Evolutionary conservation across 2,888 invertebrate species (phyloP), one percentile per base, ranked within the genome.

Genomic region (Cyrtodaria siliqua): DNA sequence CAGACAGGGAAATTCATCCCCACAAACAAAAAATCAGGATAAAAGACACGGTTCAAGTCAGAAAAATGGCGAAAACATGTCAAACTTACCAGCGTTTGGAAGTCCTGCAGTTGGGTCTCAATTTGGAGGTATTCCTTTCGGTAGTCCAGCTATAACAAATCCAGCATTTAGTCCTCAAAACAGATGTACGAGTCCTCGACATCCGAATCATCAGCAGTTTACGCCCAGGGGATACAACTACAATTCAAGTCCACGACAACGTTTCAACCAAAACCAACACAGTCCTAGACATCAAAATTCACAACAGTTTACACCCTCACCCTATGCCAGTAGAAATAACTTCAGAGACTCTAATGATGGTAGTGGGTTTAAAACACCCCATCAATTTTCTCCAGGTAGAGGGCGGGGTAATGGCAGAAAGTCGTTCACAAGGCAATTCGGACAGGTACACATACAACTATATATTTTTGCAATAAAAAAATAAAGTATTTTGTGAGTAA

Each of bases 341-440:
- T 44, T n/a, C 26, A 44, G 20, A 16, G 24, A 18, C 38, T 42
- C 42, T n/a, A 56, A 57, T 49, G 78, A 76, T 42, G 55, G 52
- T 23, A 69, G 57, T 50, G 40, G 50, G 20, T 84, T 82, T 64
- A 82, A 79, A 74, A 71, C 79, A 18, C 81, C 84, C 27, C 77
- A 81, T 29, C 82, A 81, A 27, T 75, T 68, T 62, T 78, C 78
- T 29, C 74, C 80, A 44, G 74, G 75, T 24, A 66, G 69, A 56
- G 79, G 76, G 14, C 55, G 78, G 57, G 82, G 84, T 27, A 76
- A 63, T 57, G 78, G 81, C 14, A 81, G 77, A 67, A 84, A 77
- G 62, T 79, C 73, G 9, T 73, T 52, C 1, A 20, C 60, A 44
- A 68, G 66, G 52, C 74, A 70, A 23, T 79, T 72, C 61, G 60